phyloP scores from a whole-genome alignment of 1,140 invertebrate species.

The Temnothorax nylanderi region DNA sequence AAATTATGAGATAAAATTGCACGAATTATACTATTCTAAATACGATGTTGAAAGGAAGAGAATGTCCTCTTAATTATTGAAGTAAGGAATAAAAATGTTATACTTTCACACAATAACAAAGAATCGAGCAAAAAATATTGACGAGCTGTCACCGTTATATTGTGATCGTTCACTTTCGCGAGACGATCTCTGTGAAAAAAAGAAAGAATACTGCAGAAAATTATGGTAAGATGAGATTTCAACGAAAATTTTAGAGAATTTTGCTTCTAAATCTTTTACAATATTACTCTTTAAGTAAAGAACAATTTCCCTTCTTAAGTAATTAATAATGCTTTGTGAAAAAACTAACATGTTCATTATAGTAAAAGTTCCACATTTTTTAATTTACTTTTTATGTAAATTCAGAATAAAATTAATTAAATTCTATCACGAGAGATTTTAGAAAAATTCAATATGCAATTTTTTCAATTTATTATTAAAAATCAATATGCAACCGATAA shows the following conservation, averaged over 20 bases:
- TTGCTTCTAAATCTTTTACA: not conserved
- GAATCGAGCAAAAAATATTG: not conserved
- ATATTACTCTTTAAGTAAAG: not conserved
- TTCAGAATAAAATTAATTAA: constrained; percentile 7
- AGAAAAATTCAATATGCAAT: not conserved
- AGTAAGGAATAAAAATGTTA: constrained; percentile 16
- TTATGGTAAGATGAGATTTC: not conserved
- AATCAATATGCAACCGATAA: constrained; percentile 5
- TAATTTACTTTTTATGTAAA: not conserved
- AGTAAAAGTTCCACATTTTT: not conserved
- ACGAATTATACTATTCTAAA: not conserved
- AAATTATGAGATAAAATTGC: not conserved
- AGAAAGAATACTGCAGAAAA: not conserved
- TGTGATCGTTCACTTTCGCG: not conserved
- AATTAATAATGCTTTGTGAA: not conserved
- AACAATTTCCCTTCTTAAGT: too few species aligned
- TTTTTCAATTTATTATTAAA: not conserved
- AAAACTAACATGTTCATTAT: not conserved
- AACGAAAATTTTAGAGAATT: not conserved
- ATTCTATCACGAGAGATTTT: not conserved
- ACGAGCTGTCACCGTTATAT: not conserved
- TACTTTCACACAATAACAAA: constrained; percentile 41
- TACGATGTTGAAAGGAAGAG: not conserved
- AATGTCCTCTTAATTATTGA: constrained; percentile 19
- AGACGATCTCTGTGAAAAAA: not conserved